phyloP scores from a whole-genome alignment of 2,113 vertebrate species.

The Boleophthalmus pectinirostris region DNA sequence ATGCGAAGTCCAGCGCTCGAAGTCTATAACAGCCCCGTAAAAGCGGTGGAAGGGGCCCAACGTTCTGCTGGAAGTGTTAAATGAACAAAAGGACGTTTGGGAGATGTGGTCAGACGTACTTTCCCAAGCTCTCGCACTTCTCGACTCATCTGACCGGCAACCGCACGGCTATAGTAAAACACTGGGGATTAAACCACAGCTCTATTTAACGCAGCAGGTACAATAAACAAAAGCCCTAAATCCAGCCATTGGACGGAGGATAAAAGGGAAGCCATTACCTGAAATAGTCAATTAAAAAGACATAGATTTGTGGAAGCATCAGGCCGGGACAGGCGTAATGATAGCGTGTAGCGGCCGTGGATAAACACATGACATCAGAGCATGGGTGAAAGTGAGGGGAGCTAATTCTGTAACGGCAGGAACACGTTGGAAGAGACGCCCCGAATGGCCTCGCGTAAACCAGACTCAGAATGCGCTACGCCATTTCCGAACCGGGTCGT shows the following conservation, averaged over 20 bases:
- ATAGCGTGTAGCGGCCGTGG: conserved; percentile 39
- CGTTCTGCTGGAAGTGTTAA: conserved; percentile 44
- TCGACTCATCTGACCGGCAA: conserved; percentile 59
- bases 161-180: conserved; percentile 69
- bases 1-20: conserved; percentile 54
- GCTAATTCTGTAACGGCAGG: conserved; percentile 36
- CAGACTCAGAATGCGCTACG: not conserved
- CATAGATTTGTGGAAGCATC: conserved; percentile 42
- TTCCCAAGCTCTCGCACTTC: conserved; percentile 49
- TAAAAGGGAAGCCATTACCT: conserved; percentile 55
- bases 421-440: conserved; percentile 42
- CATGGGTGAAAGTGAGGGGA: conserved; percentile 22
- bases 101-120: conserved; percentile 46
- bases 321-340: conserved; percentile 46
- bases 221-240: conserved; percentile 71
- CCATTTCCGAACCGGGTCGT: not conserved
- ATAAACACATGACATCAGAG: conserved; percentile 49
- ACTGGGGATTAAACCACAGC: conserved; percentile 66
- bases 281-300: conserved; percentile 44
- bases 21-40: conserved; percentile 68
- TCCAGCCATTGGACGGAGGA: conserved; percentile 57
- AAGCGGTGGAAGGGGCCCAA: conserved; percentile 58
- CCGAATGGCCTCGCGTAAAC: conserved; percentile 16
- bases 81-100: conserved; percentile 44
- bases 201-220: conserved; percentile 75